Evolutionary conservation across 2,888 invertebrate genomes (phyloP).

Genomic region (Noctua fimbriata): DNA sequence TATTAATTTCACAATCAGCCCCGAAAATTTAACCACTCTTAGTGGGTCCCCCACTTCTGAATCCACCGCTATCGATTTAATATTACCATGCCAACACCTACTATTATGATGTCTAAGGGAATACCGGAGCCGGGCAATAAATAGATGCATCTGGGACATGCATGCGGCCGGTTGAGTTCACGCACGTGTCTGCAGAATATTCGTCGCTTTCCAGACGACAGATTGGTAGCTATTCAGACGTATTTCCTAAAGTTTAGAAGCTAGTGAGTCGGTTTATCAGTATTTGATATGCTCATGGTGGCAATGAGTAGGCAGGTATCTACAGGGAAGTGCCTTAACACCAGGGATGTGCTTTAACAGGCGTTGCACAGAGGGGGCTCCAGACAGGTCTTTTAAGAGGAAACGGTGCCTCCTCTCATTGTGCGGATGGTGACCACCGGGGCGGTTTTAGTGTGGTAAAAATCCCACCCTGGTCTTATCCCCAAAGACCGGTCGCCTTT

Average conservation of each 20-base stretch:
- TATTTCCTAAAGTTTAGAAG: neutral
- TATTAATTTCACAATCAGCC: neutral
- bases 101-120: neutral
- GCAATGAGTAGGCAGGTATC: neutral
- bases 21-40: neutral
- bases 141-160: constrained; percentile 12
- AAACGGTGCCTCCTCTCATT: too few species aligned
- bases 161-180: neutral
- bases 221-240: neutral
- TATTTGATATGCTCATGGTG: neutral
- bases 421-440: too few species aligned
- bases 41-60: neutral
- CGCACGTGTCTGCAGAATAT: constrained; percentile 2
- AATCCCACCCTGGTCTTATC: too few species aligned
- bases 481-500: too few species aligned
- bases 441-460: too few species aligned
- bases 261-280: neutral
- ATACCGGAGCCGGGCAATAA: neutral
- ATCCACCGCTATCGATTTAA: neutral
- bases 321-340: too few species aligned
- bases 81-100: neutral
- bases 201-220: neutral
- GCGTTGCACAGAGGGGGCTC: too few species aligned
- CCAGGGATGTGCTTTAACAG: too few species aligned
- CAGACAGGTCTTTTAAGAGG: too few species aligned